Conservation (phyloP, 2,888 invertebrate genomes). For the Ferrisia virgata region DNA sequence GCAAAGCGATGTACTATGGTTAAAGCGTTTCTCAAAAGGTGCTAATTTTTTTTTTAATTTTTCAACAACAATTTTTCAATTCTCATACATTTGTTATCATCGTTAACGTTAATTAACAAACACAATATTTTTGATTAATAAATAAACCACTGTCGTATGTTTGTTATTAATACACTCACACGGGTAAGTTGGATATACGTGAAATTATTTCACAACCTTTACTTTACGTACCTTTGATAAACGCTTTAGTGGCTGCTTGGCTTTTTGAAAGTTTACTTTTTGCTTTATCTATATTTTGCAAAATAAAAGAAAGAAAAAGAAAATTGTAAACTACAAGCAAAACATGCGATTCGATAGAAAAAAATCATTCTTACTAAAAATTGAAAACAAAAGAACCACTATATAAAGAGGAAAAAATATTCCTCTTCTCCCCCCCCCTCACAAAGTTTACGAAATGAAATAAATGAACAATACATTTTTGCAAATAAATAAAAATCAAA, state of each 20-base stretch:
- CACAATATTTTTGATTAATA: not conserved
- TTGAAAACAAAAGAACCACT: not conserved
- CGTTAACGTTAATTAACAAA: not conserved
- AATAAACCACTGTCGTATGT: not conserved
- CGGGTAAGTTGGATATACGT: too few relatives aligned
- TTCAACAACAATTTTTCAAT: not conserved
- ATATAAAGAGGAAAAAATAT: not conserved
- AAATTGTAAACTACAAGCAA: not conserved
- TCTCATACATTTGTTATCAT: not conserved
- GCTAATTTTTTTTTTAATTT: not conserved
- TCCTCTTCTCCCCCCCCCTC: too few relatives aligned
- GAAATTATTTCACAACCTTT: not conserved
- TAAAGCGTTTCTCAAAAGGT: slow-evolving; percentile 8
- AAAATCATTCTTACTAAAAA: not conserved
- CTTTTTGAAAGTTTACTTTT: slow-evolving; percentile 8
- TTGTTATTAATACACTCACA: not conserved
- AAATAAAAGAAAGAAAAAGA: not conserved
- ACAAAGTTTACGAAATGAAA: not conserved
- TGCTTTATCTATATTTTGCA: not conserved
- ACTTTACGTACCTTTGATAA: slow-evolving; percentile 14
- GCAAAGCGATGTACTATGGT: not conserved
- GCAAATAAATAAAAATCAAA: not conserved
- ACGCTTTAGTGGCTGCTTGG: slow-evolving; percentile 22
- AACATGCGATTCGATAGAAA: not conserved
- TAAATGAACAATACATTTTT: not conserved